A percentile compares a stretch with the other conserved stretches of the same genome.
Evolutionary conservation across 2,888 invertebrate species (phyloP).

Genomic region (Lymantria dispar): DNA sequence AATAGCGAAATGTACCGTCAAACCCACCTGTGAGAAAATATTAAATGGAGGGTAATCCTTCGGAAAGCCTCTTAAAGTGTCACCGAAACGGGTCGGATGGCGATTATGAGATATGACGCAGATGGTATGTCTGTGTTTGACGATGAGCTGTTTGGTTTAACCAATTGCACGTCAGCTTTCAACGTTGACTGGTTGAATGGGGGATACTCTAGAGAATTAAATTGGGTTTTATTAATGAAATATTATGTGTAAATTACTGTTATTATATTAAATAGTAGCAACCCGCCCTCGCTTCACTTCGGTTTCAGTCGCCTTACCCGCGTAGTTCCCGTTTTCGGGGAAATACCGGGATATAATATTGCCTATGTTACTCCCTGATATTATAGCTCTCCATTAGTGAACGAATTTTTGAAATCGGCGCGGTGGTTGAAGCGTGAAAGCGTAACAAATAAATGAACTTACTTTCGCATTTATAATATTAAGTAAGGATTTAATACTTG

Average conservation of each 20-base stretch:
- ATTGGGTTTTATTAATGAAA: background rate
- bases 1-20: conserved; percentile 40
- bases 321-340: no score
- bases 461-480: no score
- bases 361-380: no score
- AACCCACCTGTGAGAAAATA: conserved; percentile 45
- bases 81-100: conserved; percentile 41
- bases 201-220: background rate
- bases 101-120: conserved; percentile 52
- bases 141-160: conserved; percentile 15
- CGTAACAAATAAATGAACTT: no score
- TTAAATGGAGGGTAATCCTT: conserved; percentile 56
- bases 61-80: conserved; percentile 59
- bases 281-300: no score
- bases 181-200: conserved; percentile 3
- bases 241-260: background rate
- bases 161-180: conserved; percentile 5
- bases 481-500: no score
- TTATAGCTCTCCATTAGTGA: no score
- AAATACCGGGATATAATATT: no score
- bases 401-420: no score
- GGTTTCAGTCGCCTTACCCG: no score
- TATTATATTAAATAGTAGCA: background rate
- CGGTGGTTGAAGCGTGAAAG: no score
- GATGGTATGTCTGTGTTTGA: conserved; percentile 36